Evolutionary conservation across 2,888 invertebrate genomes (phyloP).

Genomic region (Caenorhabditis sp.): DNA sequence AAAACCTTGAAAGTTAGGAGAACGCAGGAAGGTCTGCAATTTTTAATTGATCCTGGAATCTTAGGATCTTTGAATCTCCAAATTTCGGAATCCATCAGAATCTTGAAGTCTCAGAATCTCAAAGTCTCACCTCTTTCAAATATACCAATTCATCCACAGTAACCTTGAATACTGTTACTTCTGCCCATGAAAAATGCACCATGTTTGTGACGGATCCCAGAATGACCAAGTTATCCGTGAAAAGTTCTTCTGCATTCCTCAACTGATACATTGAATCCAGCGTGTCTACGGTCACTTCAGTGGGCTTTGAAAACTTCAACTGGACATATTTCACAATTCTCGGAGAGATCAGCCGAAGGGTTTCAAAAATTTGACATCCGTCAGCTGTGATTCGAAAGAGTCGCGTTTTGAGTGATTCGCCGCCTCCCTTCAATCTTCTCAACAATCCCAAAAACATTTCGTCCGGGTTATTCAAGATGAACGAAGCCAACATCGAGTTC

Average conservation of each 20-base stretch:
- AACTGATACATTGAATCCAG: not conserved
- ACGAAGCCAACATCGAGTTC: not conserved
- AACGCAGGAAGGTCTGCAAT: not conserved
- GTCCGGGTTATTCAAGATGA: not conserved
- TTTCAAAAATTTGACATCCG: not conserved
- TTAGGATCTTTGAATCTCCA: no score
- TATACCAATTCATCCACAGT: not conserved
- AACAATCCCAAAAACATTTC: not conserved
- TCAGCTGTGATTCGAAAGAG: not conserved
- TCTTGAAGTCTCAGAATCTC: not conserved
- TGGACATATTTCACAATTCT: not conserved
- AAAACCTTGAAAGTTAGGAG: not conserved
- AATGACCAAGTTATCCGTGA: not conserved
- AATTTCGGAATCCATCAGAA: not conserved
- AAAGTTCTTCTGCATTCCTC: not conserved
- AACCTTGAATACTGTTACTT: not conserved
- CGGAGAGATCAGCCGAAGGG: not conserved
- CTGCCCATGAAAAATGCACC: not conserved
- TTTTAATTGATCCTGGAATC: not conserved
- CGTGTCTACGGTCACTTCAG: not conserved
- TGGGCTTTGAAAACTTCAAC: not conserved
- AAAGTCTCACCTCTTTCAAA: conserved; percentile 6
- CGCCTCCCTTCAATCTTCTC: not conserved
- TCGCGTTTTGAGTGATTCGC: not conserved
- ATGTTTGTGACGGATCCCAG: not conserved